Base-by-base conservation (phyloP, 1,140 invertebrate genomes). In the Venturia canescens region DNA sequence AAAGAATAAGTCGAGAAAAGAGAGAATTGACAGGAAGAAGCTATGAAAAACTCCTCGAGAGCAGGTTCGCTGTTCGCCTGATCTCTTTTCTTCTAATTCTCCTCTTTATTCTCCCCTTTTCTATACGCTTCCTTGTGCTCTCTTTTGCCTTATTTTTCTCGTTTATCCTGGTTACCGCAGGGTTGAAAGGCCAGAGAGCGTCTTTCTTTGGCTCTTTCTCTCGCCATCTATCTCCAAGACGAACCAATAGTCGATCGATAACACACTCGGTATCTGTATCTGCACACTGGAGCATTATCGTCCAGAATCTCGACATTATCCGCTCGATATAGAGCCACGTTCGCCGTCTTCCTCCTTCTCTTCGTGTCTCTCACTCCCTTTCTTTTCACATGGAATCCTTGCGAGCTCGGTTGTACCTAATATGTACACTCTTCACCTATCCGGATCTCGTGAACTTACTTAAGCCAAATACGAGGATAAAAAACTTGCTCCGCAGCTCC, bases 241-340 rank as follows among this genome's bases (percentile, higher is more conserved):
- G 23, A 76, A 76, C 72, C 72, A 76, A 76, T 76, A 63, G 15
- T 53, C 71, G 71, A 74, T 76, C 72, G 72, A 76, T 76, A 60
- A 60, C 27, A 76, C 27, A 60, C 72, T 38, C 26, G 18, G 50
- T 15, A 76, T 76, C 50, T 60, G 48, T 60, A 63, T 76, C 72
- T 53, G 50, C 29, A 38, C 50, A 34, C 29, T 57, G 6, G 27
- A 76, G 72, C 48, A 76, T 76, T 76, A 76, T 76, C 72, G 50
- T 76, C 27, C 16, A 60, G 29, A 76, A 53, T 53, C 48, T 76
- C 48, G 71, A 53, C 71, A 74, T 53, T 74, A 74, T 74, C 48
- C 71, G 21, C 44, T 53, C 50, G 16, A 76, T 76, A 76, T 53
- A 76, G 50, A 60, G 1, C 27, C 44, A 15, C 16, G 15, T 44